Conservation (phyloP, 2,888 invertebrate genomes). For the Drosophila pegasa region DNA sequence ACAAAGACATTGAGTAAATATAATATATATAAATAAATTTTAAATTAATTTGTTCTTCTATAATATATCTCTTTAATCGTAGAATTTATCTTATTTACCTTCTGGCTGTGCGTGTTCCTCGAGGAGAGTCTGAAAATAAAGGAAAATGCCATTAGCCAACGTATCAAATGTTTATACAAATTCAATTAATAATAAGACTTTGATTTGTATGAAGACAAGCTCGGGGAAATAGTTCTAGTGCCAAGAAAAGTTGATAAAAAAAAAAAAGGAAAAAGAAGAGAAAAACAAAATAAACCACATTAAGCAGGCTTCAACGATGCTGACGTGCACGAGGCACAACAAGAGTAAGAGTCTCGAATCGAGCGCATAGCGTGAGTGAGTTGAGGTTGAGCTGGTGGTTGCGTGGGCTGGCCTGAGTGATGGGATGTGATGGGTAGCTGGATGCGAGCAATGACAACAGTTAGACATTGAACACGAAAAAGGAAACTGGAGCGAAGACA, state of each 20-base stretch:
- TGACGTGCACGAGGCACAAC: constrained; percentile 47
- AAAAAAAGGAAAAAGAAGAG: not conserved
- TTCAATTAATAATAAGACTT: constrained; percentile 6
- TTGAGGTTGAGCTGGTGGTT: constrained; percentile 13
- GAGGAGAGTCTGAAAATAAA: constrained; percentile 41
- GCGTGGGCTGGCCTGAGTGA: constrained; percentile 28
- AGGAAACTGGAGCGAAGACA: constrained; percentile 78
- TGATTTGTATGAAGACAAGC: not conserved
- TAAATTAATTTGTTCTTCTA: not conserved
- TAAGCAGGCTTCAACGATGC: constrained; percentile 64
- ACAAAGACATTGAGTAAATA: not conserved
- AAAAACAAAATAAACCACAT: constrained; percentile 26
- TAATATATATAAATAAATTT: not conserved
- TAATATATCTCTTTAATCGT: not conserved
- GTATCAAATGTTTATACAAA: not conserved
- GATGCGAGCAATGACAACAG: constrained; percentile 53
- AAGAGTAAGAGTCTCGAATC: constrained; percentile 51
- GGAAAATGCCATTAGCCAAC: not conserved
- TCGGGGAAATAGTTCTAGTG: constrained; percentile 1
- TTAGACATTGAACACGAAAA: constrained; percentile 77
- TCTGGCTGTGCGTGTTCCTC: not conserved
- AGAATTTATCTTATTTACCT: constrained; percentile 47
- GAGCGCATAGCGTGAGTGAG: constrained; percentile 13
- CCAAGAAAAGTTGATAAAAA: constrained; percentile 39
- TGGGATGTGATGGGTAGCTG: too few species aligned